Evolutionary conservation across 1,140 invertebrate species (phyloP), one percentile per base, ranked within the genome.

Genomic region (Mactra quadrangularis): DNA sequence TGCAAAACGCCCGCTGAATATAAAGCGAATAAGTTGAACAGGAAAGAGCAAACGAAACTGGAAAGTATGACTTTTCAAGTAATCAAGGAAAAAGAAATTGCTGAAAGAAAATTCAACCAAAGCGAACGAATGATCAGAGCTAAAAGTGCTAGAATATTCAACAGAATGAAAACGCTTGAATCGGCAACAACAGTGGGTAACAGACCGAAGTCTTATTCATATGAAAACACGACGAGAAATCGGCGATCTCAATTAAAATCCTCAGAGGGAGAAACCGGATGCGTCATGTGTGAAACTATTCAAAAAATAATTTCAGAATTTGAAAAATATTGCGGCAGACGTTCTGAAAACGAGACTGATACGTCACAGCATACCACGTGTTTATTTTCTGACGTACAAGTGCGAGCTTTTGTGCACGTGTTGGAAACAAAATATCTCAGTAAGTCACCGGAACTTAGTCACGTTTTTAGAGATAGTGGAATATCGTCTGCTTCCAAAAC

Each of bases 1-100:
- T 81, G 77, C 77, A 81, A 81, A 71, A 81, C 77, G 11, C 29
- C 45, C 22, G 77, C 77, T 0, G 77, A 81, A 31, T 59, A 47
- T 45, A 81, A 57, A 45, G 77, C 77, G n/a, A 81, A 81, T 31
- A 81, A 81, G 31, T 22, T 81, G 50, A 81, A 81, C 52, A 57
- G 77, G 29, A 71, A 68, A 41, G 77, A 81, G 33, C 77, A 81
- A 27, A 57, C 52, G 2, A 81, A 71, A 60, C 27, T 81, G 17
- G 55, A 71, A 59, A 31, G 17, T 27, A 22, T 81, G 11, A 53
- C 45, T 15, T 47, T 66, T 25, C 60, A 50, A 0, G 77, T 81
- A 19, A 17, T 55, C 1, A 81, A 71, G 59, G 77, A 81, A 25
- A 55, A 81, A 81, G 64, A 81, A 47, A 52, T 81, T n/a, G 29